A percentile compares a stretch with the other conserved stretches of the same genome.
phyloP scores from a whole-genome alignment of 2,113 vertebrate species.

The Collichthys lucidus region DNA sequence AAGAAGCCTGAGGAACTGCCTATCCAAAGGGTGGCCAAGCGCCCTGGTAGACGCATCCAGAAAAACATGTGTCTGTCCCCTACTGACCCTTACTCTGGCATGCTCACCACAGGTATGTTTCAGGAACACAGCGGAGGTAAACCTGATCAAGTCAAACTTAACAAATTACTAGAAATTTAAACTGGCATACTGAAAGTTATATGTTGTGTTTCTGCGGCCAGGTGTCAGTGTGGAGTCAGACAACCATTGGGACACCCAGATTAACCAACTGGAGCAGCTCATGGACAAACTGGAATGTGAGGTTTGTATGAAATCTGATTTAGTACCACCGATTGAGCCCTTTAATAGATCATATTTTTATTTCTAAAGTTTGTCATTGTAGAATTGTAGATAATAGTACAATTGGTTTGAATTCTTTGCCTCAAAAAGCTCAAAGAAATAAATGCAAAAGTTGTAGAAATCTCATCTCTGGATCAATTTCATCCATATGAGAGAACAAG shows the following conservation, averaged over 20 bases:
- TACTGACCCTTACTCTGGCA: slow-evolving; percentile 87
- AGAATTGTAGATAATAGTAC: not conserved
- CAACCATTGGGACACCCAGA: slow-evolving; percentile 92
- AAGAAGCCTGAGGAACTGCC: slow-evolving; percentile 75
- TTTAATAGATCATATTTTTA: not conserved
- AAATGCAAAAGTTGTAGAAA: not conserved
- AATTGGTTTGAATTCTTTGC: not conserved
- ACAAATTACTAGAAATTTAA: not conserved
- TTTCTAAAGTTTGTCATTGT: not conserved
- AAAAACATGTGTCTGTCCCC: slow-evolving; percentile 90
- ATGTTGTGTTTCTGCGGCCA: slow-evolving; percentile 68
- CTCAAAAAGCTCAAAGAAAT: not conserved
- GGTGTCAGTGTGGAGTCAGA: slow-evolving; percentile 89
- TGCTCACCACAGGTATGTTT: slow-evolving; percentile 79
- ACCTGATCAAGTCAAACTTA: not conserved
- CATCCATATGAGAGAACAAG: too few species aligned
- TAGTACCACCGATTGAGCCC: not conserved
- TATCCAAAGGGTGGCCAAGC: slow-evolving; percentile 81
- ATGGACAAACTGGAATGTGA: slow-evolving; percentile 94
- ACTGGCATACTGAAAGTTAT: not conserved
- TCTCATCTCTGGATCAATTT: too few species aligned
- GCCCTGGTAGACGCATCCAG: slow-evolving; percentile 87
- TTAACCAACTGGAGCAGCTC: slow-evolving; percentile 93
- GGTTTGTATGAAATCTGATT: slow-evolving; percentile 79
- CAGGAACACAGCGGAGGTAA: not conserved